Conservation (phyloP, 2,113 vertebrate species). For the Thryonomys swinderianus region DNA sequence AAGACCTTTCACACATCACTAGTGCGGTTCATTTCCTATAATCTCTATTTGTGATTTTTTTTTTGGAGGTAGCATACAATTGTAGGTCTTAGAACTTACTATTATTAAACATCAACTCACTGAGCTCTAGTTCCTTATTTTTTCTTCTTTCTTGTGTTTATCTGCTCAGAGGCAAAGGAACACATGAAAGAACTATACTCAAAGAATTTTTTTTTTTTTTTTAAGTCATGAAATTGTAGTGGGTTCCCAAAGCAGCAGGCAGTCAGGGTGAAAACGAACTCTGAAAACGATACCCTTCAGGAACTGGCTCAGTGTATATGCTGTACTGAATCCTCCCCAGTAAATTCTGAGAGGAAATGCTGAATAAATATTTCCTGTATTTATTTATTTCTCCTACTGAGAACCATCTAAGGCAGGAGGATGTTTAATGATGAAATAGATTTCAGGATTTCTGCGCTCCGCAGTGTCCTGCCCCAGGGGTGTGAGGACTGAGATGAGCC, state of each 20-base stretch:
- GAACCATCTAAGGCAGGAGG: conserved; percentile 79
- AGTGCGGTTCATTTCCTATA: not conserved
- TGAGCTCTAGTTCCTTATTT: not conserved
- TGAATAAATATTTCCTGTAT: conserved; percentile 80
- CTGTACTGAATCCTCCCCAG: conserved; percentile 48
- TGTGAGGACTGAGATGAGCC: not conserved
- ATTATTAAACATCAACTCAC: conserved; percentile 23
- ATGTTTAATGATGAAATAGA: conserved; percentile 76
- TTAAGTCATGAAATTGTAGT: not conserved
- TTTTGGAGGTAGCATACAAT: not conserved
- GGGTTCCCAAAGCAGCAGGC: conserved; percentile 52
- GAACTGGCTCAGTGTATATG: not conserved
- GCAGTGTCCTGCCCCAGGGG: conserved; percentile 14
- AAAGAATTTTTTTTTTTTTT: conserved; percentile 36
- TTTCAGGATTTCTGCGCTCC: conserved; percentile 66
- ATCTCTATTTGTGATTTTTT: not conserved
- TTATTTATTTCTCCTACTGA: conserved; percentile 78
- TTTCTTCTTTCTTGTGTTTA: conserved; percentile 35
- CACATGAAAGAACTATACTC: conserved; percentile 18
- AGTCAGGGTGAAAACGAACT: not conserved
- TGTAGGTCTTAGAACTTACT: conserved; percentile 29
- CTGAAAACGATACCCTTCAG: conserved; percentile 43
- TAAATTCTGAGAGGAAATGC: conserved; percentile 76
- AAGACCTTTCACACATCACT: not conserved
- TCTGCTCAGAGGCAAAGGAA: conserved; percentile 32